A percentile compares a stretch with the other conserved stretches of the same genome.
phyloP scores from a whole-genome alignment of 2,888 invertebrate genomes.

The Lymantria monacha region DNA sequence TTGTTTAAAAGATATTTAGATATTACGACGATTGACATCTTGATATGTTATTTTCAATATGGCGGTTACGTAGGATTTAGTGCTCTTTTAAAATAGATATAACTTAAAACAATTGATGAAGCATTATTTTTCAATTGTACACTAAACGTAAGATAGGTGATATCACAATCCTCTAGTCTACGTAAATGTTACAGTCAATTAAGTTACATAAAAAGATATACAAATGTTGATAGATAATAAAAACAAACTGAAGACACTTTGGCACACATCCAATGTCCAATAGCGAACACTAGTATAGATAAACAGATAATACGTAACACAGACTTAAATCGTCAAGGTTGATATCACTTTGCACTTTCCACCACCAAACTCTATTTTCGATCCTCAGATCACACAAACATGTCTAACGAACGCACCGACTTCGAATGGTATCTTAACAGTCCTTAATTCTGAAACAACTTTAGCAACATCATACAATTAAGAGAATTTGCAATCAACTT shows the following conservation, averaged over 20 bases:
- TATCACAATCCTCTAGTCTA: no score
- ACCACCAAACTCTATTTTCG: background rate
- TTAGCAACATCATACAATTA: background rate
- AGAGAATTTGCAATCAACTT: slow-evolving; percentile 7
- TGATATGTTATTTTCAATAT: no score
- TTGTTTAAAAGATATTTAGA: no score
- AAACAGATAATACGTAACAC: slow-evolving; percentile 7
- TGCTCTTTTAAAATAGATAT: no score
- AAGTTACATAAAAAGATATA: no score
- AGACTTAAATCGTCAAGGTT: background rate
- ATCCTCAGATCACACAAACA: slow-evolving; percentile 6
- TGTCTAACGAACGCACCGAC: slow-evolving; percentile 40
- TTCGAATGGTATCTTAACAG: slow-evolving; percentile 43
- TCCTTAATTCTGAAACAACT: background rate
- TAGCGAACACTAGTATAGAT: slow-evolving; percentile 13
- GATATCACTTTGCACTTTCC: background rate
- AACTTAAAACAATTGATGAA: no score
- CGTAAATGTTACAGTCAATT: no score
- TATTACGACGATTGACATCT: no score
- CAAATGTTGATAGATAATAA: background rate
- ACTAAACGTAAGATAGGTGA: no score
- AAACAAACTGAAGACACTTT: slow-evolving; percentile 8
- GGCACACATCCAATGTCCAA: slow-evolving; percentile 9
- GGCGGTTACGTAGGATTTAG: no score
- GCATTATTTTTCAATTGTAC: no score